These are phyloP conservation scores for Hermaeophaga mercurialis DNA, from an alignment of 2,888 invertebrate genomes.

Conservation along the genomic window DNA sequence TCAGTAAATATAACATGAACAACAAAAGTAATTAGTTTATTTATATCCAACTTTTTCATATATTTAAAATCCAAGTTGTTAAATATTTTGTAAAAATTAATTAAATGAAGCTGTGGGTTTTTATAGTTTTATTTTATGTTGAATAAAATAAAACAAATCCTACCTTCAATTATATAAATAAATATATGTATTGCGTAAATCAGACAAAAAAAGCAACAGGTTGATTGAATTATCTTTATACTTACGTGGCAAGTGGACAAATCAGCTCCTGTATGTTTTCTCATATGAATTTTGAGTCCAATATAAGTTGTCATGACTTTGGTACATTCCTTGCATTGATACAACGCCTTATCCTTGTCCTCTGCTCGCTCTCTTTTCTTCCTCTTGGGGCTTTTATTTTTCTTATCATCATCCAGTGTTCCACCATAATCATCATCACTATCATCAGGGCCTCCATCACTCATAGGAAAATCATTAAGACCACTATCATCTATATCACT, in stretches of 20 bases:
- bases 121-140: constrained; percentile 5
- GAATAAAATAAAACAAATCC: constrained; percentile 4
- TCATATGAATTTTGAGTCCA: constrained; percentile 63
- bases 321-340: constrained; percentile 49
- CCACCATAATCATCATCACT: constrained; percentile 37
- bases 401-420: constrained; percentile 20
- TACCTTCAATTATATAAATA: background rate
- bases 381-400: constrained; percentile 32
- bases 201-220: no score
- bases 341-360: constrained; percentile 44
- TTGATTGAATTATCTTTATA: background rate
- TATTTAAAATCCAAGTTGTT: no score
- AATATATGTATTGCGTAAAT: background rate
- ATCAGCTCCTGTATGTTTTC: constrained; percentile 65
- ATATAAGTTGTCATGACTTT: constrained; percentile 48
- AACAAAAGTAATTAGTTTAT: no score
- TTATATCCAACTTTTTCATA: no score
- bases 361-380: constrained; percentile 30
- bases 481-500: constrained; percentile 24
- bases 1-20: no score
- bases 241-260: constrained; percentile 48
- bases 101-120: background rate
- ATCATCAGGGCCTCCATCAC: constrained; percentile 37
- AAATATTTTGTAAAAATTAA: constrained; percentile 4
- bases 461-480: constrained; percentile 41